Base-by-base conservation (phyloP, 2,888 invertebrate genomes). In the Aleiodes leptofemur region DNA sequence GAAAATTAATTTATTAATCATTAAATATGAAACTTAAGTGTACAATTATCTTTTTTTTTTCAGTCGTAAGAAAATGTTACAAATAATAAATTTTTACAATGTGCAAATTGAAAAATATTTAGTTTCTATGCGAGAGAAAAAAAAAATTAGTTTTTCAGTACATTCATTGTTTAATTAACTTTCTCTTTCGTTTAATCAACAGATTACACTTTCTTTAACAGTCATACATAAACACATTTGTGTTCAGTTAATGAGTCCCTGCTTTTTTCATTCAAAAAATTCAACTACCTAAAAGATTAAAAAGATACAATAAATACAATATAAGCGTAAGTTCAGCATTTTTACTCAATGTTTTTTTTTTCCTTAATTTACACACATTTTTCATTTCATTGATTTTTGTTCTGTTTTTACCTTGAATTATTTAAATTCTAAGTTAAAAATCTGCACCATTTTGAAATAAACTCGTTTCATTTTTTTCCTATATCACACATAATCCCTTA, bases 151-250 rank as follows among this genome's bases (percentile, higher is more conserved):
- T 11, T 38, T 5, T 38, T 48, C 13, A 13, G 7, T 55, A 55
- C 16, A 16, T 55, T n/a, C 7, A 14, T 43, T 13, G 4, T 51
- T 68, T 29, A 29, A 29, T 68, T 66, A 11, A 51, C 14, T 7
- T 48, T 43, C 7, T 9, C 43, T 16, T 64, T 64, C 34, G 64
- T 73, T 73, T 57, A 61, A 78, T 69, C 73, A 76, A 76, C 77
- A 76, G 76, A 80, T 80, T 72, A 71, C 43, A 43, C 43, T 43
- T 43, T 43, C 34, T 43, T 71, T 73, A 79, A 75, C 80, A 80
- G 78, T 78, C 77, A 74, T 80, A 76, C 76, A 73, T 78, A 72
- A 76, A 77, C 76, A 76, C 74, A 72, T 73, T 76, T 72, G 6
- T 34, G 34, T 70, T 69, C 56, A 68, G 51, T 72, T 78, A 75